phyloP scores from a whole-genome alignment of 2,888 invertebrate species.

The Physocephala rufipes region DNA sequence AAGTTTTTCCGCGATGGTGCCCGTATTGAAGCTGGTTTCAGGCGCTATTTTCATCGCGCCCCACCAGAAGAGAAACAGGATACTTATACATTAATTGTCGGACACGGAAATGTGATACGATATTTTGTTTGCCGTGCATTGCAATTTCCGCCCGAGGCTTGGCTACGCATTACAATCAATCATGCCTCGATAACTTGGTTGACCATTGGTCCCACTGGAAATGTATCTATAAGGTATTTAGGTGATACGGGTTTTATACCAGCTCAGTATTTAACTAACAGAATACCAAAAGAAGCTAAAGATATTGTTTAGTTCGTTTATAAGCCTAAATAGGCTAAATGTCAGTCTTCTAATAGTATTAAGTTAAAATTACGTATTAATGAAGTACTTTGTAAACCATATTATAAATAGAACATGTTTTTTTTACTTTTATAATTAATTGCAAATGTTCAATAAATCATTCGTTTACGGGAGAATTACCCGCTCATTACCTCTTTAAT shows the following conservation, averaged over 20 bases:
- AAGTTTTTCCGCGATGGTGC: conserved; percentile 94
- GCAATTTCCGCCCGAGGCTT: conserved; percentile 96
- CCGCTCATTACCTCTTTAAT: too few relatives aligned
- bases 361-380: background rate
- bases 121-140: conserved; percentile 95
- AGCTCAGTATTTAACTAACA: conserved; percentile 74
- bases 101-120: conserved; percentile 97
- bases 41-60: conserved; percentile 92
- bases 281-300: conserved; percentile 62
- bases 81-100: conserved; percentile 89
- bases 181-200: conserved; percentile 95
- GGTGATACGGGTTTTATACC: conserved; percentile 94
- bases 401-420: too few relatives aligned
- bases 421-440: too few relatives aligned
- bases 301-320: conserved; percentile 53
- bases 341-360: conserved; percentile 7
- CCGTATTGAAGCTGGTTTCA: conserved; percentile 94
- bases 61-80: conserved; percentile 81
- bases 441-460: too few relatives aligned
- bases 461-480: too few relatives aligned
- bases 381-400: background rate
- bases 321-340: background rate
- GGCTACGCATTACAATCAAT: conserved; percentile 91
- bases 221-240: conserved; percentile 80
- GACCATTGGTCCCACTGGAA: conserved; percentile 84